Percentiles rank a stretch among this genome's conserved stretches.
These are phyloP conservation scores for Drosophila sordidula DNA, from an alignment of 2,888 invertebrate genomes.

Conservation along the genomic window DNA sequence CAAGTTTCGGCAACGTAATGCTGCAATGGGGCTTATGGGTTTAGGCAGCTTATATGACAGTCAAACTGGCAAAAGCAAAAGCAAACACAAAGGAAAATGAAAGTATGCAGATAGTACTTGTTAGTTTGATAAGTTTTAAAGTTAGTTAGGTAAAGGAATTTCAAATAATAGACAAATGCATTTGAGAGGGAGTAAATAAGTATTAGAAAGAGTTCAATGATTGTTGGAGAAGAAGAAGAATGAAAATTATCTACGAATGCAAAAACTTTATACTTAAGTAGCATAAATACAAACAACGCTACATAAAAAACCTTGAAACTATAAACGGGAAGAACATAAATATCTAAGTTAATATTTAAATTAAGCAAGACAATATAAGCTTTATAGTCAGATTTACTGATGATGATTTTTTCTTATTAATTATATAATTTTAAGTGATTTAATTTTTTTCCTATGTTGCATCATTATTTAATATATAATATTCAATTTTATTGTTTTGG, in stretches of 20 bases:
- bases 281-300: background rate
- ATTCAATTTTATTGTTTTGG: no score
- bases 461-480: no score
- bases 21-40: constrained; percentile 51
- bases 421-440: no score
- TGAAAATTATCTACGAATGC: background rate
- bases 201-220: constrained; percentile 1
- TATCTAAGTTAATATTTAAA: no score
- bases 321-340: no score
- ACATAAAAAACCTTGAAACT: no score
- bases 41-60: constrained; percentile 54
- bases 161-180: constrained; percentile 7
- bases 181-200: background rate
- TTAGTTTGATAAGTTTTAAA: constrained; percentile 21
- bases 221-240: background rate
- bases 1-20: constrained; percentile 36
- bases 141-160: constrained; percentile 6
- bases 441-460: no score
- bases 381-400: no score
- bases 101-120: constrained; percentile 27
- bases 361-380: no score
- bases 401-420: no score
- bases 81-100: constrained; percentile 8
- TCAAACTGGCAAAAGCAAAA: constrained; percentile 20
- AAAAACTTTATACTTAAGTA: background rate